Evolutionary conservation across 2,797 vertebrate genomes (phyloP).

Genomic region (Fundulus diaphanus): DNA sequence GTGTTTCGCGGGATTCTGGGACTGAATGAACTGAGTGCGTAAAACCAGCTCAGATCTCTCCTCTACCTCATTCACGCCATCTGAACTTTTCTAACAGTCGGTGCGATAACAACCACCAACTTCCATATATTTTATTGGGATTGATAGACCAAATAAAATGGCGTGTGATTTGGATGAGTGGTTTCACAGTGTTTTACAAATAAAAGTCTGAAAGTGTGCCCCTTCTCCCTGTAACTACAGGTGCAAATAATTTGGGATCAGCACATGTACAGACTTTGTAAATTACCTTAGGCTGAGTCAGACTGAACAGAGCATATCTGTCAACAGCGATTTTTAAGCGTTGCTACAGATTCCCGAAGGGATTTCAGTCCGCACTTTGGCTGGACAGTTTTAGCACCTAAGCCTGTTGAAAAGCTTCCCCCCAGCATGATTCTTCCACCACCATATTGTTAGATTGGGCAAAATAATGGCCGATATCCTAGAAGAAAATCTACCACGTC

Average conservation of each 20-base stretch:
- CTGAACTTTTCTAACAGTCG: neutral
- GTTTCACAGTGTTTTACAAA: neutral
- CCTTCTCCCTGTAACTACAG: neutral
- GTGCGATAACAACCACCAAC: neutral
- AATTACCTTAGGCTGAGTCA: too few species aligned
- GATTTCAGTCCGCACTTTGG: neutral
- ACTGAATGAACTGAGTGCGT: slow-evolving; percentile 8
- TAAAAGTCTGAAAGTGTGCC: neutral
- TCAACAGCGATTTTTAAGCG: too few species aligned
- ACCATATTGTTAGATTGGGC: neutral
- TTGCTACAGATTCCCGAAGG: neutral
- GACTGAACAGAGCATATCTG: too few species aligned
- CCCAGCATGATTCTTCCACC: neutral
- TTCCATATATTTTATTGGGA: neutral
- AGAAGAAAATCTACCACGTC: neutral
- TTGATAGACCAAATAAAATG: neutral
- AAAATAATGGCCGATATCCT: neutral
- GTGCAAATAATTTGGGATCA: too few species aligned
- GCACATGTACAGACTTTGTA: too few species aligned
- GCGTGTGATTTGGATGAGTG: neutral
- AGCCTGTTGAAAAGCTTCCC: neutral
- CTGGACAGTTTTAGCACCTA: neutral
- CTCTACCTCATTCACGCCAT: neutral
- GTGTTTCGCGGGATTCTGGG: slow-evolving; percentile 29
- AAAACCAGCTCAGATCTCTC: slow-evolving; percentile 16